A percentile compares a stretch with the other conserved stretches of the same genome.
phyloP scores from a whole-genome alignment of 2,113 vertebrate species.

The Siniperca chuatsi region DNA sequence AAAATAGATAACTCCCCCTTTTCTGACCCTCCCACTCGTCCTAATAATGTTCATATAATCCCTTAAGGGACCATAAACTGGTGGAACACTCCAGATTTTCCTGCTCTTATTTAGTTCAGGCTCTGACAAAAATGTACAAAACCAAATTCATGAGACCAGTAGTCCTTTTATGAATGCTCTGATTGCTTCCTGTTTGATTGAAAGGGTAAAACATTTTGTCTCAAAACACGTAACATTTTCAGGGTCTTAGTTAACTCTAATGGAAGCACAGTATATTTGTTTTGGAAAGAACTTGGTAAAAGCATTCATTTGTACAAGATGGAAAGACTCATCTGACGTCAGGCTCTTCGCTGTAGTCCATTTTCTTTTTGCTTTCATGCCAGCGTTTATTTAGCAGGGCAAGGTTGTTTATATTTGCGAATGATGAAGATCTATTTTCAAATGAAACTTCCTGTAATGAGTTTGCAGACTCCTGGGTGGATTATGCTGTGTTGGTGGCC shows the following conservation, averaged over 20 bases:
- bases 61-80: slow-evolving; percentile 12
- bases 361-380: slow-evolving; percentile 60
- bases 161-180: slow-evolving; percentile 42
- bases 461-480: neutral
- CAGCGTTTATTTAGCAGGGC: slow-evolving; percentile 41
- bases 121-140: slow-evolving; percentile 20
- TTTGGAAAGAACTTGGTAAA: slow-evolving; percentile 56
- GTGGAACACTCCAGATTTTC: slow-evolving; percentile 4
- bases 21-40: neutral
- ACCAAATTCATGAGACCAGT: slow-evolving; percentile 34
- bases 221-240: slow-evolving; percentile 41
- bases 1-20: neutral
- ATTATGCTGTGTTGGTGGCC: neutral
- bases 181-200: slow-evolving; percentile 52
- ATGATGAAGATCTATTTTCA: slow-evolving; percentile 44
- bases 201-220: slow-evolving; percentile 44
- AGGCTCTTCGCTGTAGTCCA: slow-evolving; percentile 42
- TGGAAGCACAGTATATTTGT: slow-evolving; percentile 60
- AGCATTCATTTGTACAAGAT: slow-evolving; percentile 66
- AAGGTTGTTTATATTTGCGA: slow-evolving; percentile 45
- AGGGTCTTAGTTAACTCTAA: slow-evolving; percentile 75
- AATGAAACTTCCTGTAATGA: slow-evolving; percentile 31
- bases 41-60: neutral
- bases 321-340: slow-evolving; percentile 44
- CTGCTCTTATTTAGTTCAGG: slow-evolving; percentile 26